These are phyloP conservation scores for Entomobrya multifasciata DNA, from an alignment of 2,888 invertebrate genomes.

Conservation along the genomic window DNA sequence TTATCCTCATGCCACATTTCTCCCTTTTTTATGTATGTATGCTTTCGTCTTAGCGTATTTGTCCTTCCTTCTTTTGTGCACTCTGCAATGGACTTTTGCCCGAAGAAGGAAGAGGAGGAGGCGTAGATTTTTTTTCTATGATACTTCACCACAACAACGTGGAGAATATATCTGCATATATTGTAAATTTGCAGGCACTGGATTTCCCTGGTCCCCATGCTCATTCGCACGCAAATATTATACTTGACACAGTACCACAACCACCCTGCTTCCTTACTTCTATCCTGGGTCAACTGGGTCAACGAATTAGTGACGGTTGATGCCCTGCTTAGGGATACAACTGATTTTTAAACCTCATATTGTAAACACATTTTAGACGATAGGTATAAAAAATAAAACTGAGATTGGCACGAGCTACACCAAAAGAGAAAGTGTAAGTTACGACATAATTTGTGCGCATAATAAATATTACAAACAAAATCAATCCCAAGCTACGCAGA, in stretches of 20 bases:
- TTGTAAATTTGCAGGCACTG: too few relatives aligned
- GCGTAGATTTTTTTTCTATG: slow-evolving; percentile 1
- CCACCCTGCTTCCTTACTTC: background rate
- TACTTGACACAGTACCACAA: background rate
- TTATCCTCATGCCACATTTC: slow-evolving; percentile 70
- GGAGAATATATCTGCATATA: background rate
- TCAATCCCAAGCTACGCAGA: too few relatives aligned
- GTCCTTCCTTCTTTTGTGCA: slow-evolving; percentile 26
- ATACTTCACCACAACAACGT: background rate
- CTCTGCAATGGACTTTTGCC: background rate
- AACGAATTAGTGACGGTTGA: slow-evolving; percentile 8
- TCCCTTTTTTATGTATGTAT: slow-evolving; percentile 12
- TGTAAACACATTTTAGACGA: too few relatives aligned
- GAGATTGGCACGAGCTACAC: too few relatives aligned
- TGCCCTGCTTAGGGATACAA: too few relatives aligned
- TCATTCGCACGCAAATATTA: background rate
- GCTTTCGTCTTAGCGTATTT: background rate
- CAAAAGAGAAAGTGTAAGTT: too few relatives aligned
- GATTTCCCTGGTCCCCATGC: background rate
- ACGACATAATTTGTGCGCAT: too few relatives aligned
- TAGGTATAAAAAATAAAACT: too few relatives aligned
- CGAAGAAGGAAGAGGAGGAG: background rate
- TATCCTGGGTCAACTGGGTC: slow-evolving; percentile 20
- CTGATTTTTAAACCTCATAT: too few relatives aligned
- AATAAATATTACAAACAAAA: too few relatives aligned